These are phyloP conservation scores for Lagopus muta DNA, from an alignment of 2,113 vertebrate species.

Conservation along the genomic window DNA sequence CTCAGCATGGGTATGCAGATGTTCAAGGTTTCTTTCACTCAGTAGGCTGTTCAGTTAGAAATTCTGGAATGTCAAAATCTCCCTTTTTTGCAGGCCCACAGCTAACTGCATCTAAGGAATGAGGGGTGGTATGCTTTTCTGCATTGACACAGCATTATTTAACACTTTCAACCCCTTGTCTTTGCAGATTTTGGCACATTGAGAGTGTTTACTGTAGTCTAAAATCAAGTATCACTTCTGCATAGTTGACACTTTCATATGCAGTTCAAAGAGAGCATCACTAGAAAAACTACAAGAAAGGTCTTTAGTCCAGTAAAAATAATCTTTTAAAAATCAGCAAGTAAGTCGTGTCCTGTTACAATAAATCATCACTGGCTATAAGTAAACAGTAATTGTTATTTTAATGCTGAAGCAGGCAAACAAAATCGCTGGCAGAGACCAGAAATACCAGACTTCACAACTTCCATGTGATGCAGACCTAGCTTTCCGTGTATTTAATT, in stretches of 20 bases:
- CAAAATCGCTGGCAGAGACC: neutral
- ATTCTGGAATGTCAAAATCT: neutral
- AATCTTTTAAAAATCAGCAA: neutral
- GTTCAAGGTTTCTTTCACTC: neutral
- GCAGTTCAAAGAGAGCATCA: neutral
- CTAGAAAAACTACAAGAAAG: neutral
- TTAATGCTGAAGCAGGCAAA: neutral
- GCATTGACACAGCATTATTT: neutral
- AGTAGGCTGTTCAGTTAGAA: neutral
- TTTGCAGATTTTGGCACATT: neutral
- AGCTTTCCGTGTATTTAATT: constrained; percentile 1
- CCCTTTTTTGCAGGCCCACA: neutral
- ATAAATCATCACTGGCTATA: neutral
- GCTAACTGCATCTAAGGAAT: neutral
- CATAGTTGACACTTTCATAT: neutral
- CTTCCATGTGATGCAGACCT: neutral
- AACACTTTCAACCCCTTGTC: neutral
- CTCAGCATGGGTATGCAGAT: neutral
- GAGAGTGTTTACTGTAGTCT: neutral
- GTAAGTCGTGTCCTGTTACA: neutral
- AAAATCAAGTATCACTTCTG: neutral
- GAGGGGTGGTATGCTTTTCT: neutral
- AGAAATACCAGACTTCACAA: neutral
- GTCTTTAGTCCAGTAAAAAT: neutral
- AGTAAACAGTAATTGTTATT: neutral